A percentile compares a stretch with the other conserved stretches of the same genome.
phyloP scores from a whole-genome alignment of 2,797 vertebrate species.

The Garrulus glandarius region DNA sequence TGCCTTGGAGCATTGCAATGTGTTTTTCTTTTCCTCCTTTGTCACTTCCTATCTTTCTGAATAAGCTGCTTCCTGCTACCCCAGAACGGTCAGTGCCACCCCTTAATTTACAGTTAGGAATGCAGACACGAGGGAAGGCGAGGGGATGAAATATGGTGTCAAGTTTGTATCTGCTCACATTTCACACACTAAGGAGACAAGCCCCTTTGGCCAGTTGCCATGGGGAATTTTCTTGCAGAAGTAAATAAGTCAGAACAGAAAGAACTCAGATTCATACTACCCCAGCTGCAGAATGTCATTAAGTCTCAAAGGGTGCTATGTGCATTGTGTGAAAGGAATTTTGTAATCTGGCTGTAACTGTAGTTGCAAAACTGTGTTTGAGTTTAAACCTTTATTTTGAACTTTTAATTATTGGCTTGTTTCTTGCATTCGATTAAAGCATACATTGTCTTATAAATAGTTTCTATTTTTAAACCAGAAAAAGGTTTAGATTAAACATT shows the following conservation, averaged over 20 bases:
- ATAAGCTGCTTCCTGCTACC: conserved; percentile 50
- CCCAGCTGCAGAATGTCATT: conserved; percentile 74
- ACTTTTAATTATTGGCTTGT: conserved; percentile 8
- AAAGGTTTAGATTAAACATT: neutral
- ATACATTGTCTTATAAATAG: neutral
- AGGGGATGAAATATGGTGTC: conserved; percentile 59
- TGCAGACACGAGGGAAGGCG: conserved; percentile 51
- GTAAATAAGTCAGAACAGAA: conserved; percentile 67
- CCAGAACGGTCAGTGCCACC: conserved; percentile 49
- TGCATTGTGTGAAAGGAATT: conserved; percentile 70
- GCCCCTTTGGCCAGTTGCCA: conserved; percentile 64
- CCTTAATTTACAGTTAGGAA: conserved; percentile 72
- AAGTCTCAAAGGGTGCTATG: conserved; percentile 71
- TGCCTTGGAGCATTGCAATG: conserved; percentile 59
- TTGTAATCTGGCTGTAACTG: conserved; percentile 63
- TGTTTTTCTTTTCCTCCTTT: conserved; percentile 23
- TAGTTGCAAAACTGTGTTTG: conserved; percentile 62
- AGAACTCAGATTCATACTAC: conserved; percentile 55
- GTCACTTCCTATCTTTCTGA: conserved; percentile 29
- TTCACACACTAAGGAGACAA: conserved; percentile 65
- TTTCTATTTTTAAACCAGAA: conserved; percentile 33
- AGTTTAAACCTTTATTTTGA: conserved; percentile 58
- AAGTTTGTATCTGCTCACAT: conserved; percentile 59
- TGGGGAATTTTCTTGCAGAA: conserved; percentile 67
- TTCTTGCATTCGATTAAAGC: conserved; percentile 28